phyloP scores from a whole-genome alignment of 2,797 vertebrate species.

The Sorex maritimensis region DNA sequence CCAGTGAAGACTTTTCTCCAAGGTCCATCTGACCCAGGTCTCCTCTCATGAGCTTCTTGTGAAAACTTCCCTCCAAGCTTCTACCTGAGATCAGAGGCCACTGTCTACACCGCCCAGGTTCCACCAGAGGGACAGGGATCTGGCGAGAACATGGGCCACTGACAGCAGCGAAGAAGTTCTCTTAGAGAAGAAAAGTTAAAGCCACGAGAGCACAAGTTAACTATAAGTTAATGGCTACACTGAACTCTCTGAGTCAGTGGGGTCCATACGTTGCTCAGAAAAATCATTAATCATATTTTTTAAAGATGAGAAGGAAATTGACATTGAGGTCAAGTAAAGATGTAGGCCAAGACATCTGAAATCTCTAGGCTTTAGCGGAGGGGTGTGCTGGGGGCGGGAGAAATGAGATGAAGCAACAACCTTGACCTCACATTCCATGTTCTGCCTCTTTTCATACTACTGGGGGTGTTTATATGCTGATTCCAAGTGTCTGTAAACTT shows the following conservation, averaged over 20 bases:
- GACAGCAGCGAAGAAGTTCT: not conserved
- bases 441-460: conserved; percentile 65
- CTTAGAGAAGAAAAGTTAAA: not conserved
- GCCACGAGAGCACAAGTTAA: not conserved
- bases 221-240: not conserved
- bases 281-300: not conserved
- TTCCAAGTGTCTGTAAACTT: conserved; percentile 72
- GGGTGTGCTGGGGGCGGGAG: not conserved
- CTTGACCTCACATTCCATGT: conserved; percentile 70
- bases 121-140: not conserved
- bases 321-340: conserved; percentile 56
- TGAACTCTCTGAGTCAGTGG: not conserved
- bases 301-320: conserved; percentile 18
- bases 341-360: conserved; percentile 66
- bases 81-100: not conserved
- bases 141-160: rapidly evolving
- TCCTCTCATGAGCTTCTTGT: not conserved
- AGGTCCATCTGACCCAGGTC: not conserved
- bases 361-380: conserved; percentile 64
- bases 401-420: conserved; percentile 62
- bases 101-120: not conserved
- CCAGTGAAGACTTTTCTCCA: conserved; percentile 24
- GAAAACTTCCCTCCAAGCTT: not conserved
- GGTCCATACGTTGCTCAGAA: not conserved
- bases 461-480: conserved; percentile 84